A percentile compares a stretch with the other conserved stretches of the same genome.
These are phyloP conservation scores for Acanthisitta chloris DNA, from an alignment of 2,113 vertebrate species.

Conservation along the genomic window DNA sequence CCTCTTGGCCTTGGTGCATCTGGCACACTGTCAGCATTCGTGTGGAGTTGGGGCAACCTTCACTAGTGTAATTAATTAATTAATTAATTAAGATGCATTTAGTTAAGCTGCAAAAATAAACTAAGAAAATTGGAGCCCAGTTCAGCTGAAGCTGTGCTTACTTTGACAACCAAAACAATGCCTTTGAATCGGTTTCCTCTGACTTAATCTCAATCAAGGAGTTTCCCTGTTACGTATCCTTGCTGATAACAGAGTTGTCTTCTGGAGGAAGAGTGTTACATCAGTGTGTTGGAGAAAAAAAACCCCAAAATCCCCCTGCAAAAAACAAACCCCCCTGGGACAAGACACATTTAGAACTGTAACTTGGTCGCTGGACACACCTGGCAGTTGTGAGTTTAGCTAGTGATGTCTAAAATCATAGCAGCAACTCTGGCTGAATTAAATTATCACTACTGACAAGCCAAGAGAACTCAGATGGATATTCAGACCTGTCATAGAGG, in stretches of 20 bases:
- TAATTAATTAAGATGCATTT: background rate
- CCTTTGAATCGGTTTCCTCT: background rate
- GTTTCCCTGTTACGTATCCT: background rate
- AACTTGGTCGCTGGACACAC: background rate
- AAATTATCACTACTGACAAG: background rate
- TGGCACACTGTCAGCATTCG: background rate
- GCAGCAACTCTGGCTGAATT: background rate
- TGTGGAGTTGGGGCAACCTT: background rate
- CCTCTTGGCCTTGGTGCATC: background rate
- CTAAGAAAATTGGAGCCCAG: background rate
- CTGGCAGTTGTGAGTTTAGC: background rate
- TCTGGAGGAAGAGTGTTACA: background rate
- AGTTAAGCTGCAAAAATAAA: background rate
- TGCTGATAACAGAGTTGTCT: background rate
- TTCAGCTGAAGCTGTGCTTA: background rate
- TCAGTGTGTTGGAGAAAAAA: fast-evolving
- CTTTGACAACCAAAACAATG: background rate
- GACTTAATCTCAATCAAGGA: background rate
- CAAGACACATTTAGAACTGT: background rate
- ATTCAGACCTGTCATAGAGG: background rate
- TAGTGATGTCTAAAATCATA: background rate
- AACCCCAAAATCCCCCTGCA: background rate
- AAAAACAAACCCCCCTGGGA: background rate
- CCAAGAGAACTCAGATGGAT: background rate
- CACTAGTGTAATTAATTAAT: background rate